Conservation (phyloP, 2,797 vertebrate species). For the Sebastes nivosus region DNA sequence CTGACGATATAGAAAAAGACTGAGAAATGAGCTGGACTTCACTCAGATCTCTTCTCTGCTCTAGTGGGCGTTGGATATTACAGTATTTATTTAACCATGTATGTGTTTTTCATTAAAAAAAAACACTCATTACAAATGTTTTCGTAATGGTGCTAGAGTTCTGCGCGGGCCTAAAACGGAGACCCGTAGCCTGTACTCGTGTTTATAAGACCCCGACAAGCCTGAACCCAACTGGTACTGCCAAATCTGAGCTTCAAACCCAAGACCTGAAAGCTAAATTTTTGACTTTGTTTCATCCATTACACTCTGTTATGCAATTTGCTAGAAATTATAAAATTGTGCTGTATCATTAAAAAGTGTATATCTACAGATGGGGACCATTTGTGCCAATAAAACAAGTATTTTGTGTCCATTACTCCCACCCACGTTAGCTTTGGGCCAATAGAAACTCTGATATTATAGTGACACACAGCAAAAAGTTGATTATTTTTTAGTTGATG, state of each 20-base stretch:
- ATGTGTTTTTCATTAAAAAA: neutral
- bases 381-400: too few relatives aligned
- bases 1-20: neutral
- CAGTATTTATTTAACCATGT: neutral
- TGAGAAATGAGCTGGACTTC: neutral
- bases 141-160: neutral
- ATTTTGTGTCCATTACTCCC: too few relatives aligned
- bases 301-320: neutral
- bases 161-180: neutral
- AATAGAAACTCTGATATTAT: too few relatives aligned
- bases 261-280: neutral
- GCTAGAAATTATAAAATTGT: neutral
- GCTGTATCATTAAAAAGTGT: neutral
- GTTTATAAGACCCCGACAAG: neutral
- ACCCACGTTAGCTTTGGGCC: neutral
- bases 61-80: neutral
- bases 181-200: neutral
- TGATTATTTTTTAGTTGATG: too few relatives aligned
- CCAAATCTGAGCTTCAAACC: neutral
- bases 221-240: neutral
- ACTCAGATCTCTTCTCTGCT: neutral
- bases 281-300: neutral
- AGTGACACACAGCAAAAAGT: too few relatives aligned
- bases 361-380: neutral
- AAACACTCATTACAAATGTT: neutral